Evolutionary conservation across 2,888 invertebrate species (phyloP), one percentile per base, ranked within the genome.

Genomic region (Podabrus alpinus): DNA sequence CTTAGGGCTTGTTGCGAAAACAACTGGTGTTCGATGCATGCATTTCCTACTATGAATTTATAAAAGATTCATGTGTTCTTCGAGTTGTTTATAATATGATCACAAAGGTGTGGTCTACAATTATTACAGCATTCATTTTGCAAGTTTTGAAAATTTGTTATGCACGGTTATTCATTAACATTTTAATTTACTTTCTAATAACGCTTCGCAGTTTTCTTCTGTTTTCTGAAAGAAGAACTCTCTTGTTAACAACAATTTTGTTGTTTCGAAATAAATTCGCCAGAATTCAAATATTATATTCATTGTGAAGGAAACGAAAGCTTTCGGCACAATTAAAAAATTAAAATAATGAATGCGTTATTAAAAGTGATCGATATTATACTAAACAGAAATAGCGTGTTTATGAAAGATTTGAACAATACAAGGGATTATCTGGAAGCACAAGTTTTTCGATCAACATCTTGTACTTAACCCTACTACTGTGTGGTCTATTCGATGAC

Each of bases 1-100:
- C 29, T 67, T 71, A 74, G 60, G 72, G 74, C 45, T 76, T 69
- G 72, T 78, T 78, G 72, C 72, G 74, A 72, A 78, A 78, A 72
- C 70, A 59, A 72, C 60, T 66, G 5, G 16, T 75, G 60, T 71
- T 25, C n/a, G 59, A 59, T 59, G 15, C 45, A 60, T 64, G 68
- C 61, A 73, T 72, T 73, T 70, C 69, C 70, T 70, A 69, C 45
- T 62, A 62, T 62, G 17, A 13, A 19, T 62, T 17, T 62, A 62
- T 62, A 16, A 17, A 62, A 62, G 62, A 62, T 62, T 62, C 62
- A 62, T 21, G 19, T 62, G 62, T 67, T 29, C 15, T 67, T 9
- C 67, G 21, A 67, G 29, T 67, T 29, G n/a, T n/a, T 16, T 67
- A 13, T n/a, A n/a, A n/a, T 13, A 67, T 29, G 62, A 62, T 62